A percentile compares a stretch with the other conserved stretches of the same genome.
These are phyloP conservation scores for Clinocottus analis DNA, from an alignment of 2,113 vertebrate species.

Conservation along the genomic window DNA sequence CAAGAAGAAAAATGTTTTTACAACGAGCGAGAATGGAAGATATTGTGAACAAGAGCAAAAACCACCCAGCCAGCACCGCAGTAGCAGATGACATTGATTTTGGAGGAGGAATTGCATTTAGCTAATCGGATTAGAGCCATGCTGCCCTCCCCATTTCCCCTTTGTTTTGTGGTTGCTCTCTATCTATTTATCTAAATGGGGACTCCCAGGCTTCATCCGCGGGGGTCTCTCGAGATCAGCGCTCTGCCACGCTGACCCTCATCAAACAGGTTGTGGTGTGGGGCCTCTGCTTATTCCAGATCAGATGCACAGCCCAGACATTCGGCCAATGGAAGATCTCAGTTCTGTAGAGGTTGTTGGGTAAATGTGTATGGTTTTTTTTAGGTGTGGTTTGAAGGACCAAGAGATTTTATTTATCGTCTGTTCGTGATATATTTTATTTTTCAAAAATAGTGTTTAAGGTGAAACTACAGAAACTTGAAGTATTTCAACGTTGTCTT, in stretches of 20 bases:
- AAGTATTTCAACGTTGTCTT: conserved; percentile 15
- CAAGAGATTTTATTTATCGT: neutral
- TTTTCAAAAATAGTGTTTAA: neutral
- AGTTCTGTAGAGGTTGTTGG: neutral
- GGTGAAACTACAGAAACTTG: neutral
- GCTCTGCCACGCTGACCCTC: conserved; percentile 17
- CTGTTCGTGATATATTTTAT: neutral
- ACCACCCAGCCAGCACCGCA: conserved; percentile 34
- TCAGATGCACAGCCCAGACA: conserved; percentile 1
- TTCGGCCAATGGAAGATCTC: neutral
- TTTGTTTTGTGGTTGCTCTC: conserved; percentile 79
- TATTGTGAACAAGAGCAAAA: conserved; percentile 30
- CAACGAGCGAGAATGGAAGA: conserved; percentile 36
- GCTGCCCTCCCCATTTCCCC: conserved; percentile 73
- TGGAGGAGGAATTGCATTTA: conserved; percentile 80
- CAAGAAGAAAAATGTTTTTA: conserved; percentile 40
- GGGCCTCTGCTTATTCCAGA: conserved; percentile 34
- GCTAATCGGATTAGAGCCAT: conserved; percentile 80
- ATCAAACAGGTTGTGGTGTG: conserved; percentile 26
- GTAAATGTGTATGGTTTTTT: neutral
- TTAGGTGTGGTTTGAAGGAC: neutral
- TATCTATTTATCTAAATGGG: conserved; percentile 80
- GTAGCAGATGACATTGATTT: conserved; percentile 82
- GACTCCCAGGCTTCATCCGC: conserved; percentile 64
- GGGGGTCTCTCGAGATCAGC: conserved; percentile 54